Percentiles rank a stretch among this genome's conserved stretches.
These are phyloP conservation scores for Trissolcus brochymenae DNA, from an alignment of 2,888 invertebrate genomes.

Conservation along the genomic window DNA sequence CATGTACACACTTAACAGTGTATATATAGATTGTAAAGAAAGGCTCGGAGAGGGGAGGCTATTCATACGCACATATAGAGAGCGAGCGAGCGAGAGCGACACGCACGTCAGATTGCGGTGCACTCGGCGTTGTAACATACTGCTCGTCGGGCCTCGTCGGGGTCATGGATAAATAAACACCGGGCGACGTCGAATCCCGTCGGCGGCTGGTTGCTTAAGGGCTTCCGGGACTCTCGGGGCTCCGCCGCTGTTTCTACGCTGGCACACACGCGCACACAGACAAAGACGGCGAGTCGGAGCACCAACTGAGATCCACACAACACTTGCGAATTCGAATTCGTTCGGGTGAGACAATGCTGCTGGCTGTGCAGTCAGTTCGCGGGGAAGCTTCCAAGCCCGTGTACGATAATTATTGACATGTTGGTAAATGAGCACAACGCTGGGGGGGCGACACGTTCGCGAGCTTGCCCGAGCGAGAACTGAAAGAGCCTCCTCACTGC, in stretches of 20 bases:
- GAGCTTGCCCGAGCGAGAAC: constrained; percentile 51
- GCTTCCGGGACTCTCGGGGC: constrained; percentile 26
- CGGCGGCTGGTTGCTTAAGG: constrained; percentile 2
- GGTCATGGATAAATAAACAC: constrained; percentile 58
- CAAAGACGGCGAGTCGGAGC: constrained; percentile 30
- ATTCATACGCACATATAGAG: constrained; percentile 61
- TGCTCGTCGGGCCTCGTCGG: constrained; percentile 43
- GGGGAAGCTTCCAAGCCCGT: constrained; percentile 11
- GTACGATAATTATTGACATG: constrained; percentile 46
- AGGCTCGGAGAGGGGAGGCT: constrained; percentile 27
- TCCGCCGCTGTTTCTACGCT: constrained; percentile 53
- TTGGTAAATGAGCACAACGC: constrained; percentile 11
- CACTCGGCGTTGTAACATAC: constrained; percentile 52
- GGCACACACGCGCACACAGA: constrained; percentile 49
- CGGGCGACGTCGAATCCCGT: constrained; percentile 10
- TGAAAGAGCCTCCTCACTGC: constrained; percentile 20
- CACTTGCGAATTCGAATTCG: constrained; percentile 3
- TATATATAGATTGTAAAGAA: constrained; percentile 49
- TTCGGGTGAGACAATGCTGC: neutral
- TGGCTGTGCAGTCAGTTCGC: constrained; percentile 14
- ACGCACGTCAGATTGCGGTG: constrained; percentile 49
- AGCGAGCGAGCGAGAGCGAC: constrained; percentile 45
- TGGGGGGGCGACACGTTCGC: constrained; percentile 39
- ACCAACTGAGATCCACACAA: constrained; percentile 21
- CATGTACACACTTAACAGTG: constrained; percentile 47